phyloP scores from a whole-genome alignment of 2,797 vertebrate genomes.

The Poecile montanus region DNA sequence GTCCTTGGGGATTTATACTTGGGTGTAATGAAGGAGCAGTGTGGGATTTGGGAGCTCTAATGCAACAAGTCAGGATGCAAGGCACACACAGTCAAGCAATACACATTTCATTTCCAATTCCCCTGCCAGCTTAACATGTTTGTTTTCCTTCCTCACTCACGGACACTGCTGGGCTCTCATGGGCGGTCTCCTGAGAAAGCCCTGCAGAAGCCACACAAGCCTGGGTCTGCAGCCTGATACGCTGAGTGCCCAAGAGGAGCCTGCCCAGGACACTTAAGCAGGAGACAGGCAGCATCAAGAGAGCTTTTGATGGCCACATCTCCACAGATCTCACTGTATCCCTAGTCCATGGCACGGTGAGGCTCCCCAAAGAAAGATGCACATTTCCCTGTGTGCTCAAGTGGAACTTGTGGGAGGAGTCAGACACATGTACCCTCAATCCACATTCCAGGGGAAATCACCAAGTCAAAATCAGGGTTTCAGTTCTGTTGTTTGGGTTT shows the following conservation, averaged over 20 bases:
- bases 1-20: neutral
- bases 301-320: neutral
- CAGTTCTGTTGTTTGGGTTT: neutral
- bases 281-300: neutral
- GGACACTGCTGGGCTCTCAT: rapidly evolving
- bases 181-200: neutral
- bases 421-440: rapidly evolving
- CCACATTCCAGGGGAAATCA: neutral
- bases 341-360: rapidly evolving
- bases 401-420: neutral
- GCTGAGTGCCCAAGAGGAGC: rapidly evolving
- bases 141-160: neutral
- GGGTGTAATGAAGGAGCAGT: neutral
- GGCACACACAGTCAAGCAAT: neutral
- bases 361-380: neutral
- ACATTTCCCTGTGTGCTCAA: rapidly evolving
- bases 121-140: neutral
- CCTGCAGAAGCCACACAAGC: neutral
- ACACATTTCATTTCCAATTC: neutral
- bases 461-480: neutral
- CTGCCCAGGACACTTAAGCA: neutral
- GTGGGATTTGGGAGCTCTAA: neutral
- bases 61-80: neutral
- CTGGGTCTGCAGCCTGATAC: neutral
- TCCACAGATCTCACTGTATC: neutral